phyloP scores from a whole-genome alignment of 2,797 vertebrate species.

The Takifugu rubripes region DNA sequence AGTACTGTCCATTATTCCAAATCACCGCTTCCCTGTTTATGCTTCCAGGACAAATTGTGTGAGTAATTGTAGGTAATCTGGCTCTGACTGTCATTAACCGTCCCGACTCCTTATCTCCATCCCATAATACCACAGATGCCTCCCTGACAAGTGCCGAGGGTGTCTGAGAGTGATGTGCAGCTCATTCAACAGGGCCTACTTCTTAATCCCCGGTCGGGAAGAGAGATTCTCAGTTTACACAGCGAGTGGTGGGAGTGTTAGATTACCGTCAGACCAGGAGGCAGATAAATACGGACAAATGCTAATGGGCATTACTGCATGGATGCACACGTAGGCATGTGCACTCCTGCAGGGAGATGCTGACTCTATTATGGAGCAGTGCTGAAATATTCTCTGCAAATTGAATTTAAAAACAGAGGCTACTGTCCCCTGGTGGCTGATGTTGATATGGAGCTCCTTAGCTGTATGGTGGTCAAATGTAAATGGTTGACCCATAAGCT shows the following conservation, averaged over 20 bases:
- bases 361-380: neutral
- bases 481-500: neutral
- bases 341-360: neutral
- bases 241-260: conserved; percentile 66
- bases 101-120: conserved; percentile 48
- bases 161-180: conserved; percentile 45
- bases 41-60: conserved; percentile 43
- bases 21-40: conserved; percentile 40
- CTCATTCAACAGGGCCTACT: conserved; percentile 46
- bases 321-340: conserved; percentile 11
- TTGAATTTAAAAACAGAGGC: no score
- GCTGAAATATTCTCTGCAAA: neutral
- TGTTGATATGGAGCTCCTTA: neutral
- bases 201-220: conserved; percentile 57
- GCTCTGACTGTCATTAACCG: conserved; percentile 49
- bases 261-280: conserved; percentile 63
- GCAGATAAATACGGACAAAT: conserved; percentile 49
- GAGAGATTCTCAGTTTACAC: conserved; percentile 59
- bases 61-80: conserved; percentile 50
- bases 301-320: conserved; percentile 27
- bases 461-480: neutral
- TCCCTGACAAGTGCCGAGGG: conserved; percentile 45
- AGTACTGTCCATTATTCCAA: conserved; percentile 53
- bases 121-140: conserved; percentile 47
- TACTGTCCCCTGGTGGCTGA: no score